Evolutionary conservation across 2,113 vertebrate genomes (phyloP).

Genomic region (Daubentonia madagascariensis): DNA sequence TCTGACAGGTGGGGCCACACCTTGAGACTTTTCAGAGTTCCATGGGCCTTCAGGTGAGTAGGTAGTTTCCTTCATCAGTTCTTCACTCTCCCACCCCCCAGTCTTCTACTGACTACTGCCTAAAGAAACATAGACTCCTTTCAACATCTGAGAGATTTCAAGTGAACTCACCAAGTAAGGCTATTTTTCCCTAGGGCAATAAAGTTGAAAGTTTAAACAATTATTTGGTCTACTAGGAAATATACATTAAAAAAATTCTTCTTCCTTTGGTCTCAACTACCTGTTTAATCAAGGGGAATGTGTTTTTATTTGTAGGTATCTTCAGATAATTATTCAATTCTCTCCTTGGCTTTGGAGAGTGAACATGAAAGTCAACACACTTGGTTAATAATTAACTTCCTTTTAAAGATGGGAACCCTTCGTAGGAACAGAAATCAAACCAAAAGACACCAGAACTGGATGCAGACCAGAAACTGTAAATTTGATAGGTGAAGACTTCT

Average conservation of each 20-base stretch:
- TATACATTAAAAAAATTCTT: neutral
- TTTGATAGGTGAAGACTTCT: neutral
- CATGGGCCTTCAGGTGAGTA: neutral
- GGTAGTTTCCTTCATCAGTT: neutral
- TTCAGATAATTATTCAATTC: neutral
- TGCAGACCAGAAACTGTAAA: neutral
- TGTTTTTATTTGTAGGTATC: neutral
- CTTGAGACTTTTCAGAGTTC: neutral
- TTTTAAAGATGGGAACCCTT: neutral
- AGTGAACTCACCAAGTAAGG: neutral
- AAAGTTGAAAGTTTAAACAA: neutral
- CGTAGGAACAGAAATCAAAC: neutral
- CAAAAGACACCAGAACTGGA: neutral
- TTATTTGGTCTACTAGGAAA: neutral
- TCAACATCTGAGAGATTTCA: neutral
- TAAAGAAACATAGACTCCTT: neutral
- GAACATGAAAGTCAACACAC: neutral
- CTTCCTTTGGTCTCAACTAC: neutral
- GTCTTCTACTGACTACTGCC: neutral
- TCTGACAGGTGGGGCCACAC: neutral
- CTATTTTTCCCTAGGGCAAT: neutral
- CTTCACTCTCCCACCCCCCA: neutral
- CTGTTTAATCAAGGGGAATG: neutral
- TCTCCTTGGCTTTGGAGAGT: neutral
- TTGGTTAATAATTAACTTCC: neutral